These are phyloP conservation scores for Arctia plantaginis DNA, from an alignment of 2,888 invertebrate species.

Conservation along the genomic window DNA sequence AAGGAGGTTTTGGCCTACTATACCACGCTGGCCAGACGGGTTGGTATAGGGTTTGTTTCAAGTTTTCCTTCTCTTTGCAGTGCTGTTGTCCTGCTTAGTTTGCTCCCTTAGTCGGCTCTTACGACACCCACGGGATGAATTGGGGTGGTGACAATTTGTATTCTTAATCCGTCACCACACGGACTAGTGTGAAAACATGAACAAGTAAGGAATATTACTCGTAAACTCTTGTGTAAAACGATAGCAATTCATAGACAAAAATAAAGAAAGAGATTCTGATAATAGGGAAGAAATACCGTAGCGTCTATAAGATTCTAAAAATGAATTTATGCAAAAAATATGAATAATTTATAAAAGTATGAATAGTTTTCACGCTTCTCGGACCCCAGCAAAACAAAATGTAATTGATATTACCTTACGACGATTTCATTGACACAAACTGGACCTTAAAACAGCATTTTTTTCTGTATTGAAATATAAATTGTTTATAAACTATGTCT, in stretches of 20 bases:
- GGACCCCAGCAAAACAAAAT: neutral
- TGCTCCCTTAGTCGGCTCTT: too few species aligned
- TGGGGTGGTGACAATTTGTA: too few species aligned
- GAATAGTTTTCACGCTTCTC: neutral
- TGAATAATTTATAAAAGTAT: neutral
- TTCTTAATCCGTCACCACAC: too few species aligned
- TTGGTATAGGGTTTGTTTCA: too few species aligned
- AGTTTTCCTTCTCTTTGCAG: too few species aligned
- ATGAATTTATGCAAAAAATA: neutral
- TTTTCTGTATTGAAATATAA: neutral
- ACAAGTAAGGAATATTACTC: too few species aligned
- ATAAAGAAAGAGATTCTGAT: neutral
- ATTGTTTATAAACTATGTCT: neutral
- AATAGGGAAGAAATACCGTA: too few species aligned
- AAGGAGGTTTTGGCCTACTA: too few species aligned
- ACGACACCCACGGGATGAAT: too few species aligned
- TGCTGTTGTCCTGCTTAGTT: too few species aligned
- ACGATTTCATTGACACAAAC: neutral
- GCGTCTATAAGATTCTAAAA: neutral
- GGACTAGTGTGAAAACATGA: too few species aligned
- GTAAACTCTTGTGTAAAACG: neutral
- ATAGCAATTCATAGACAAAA: neutral
- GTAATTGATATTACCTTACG: neutral
- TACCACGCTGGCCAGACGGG: too few species aligned
- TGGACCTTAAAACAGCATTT: neutral